Evolutionary conservation across 2,113 vertebrate genomes (phyloP).

Genomic region (Tamias sibiricus): DNA sequence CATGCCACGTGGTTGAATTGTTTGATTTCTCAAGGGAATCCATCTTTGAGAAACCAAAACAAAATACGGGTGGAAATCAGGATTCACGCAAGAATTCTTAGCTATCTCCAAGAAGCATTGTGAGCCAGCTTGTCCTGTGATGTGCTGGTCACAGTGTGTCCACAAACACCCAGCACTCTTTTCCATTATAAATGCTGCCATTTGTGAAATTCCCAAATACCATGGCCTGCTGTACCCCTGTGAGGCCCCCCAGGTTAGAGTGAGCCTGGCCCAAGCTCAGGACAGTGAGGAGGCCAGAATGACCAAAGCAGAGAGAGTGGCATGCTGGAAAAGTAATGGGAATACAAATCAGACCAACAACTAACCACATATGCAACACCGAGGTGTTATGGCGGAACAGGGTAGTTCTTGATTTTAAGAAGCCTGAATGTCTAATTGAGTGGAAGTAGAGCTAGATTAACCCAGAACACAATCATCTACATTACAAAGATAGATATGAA

Average conservation of each 20-base stretch:
- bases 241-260: neutral
- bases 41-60: neutral
- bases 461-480: neutral
- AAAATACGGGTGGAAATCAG: neutral
- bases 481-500: neutral
- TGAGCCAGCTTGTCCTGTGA: neutral
- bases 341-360: neutral
- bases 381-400: neutral
- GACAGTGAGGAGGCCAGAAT: neutral
- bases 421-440: neutral
- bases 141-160: accelerated
- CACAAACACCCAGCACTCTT: neutral
- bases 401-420: neutral
- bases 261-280: accelerated
- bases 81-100: neutral
- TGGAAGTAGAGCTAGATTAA: neutral
- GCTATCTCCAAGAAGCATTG: neutral
- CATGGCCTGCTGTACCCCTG: accelerated
- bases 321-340: neutral
- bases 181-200: accelerated
- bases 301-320: neutral
- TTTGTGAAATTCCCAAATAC: neutral
- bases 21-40: neutral
- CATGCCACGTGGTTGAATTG: neutral
- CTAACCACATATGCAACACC: accelerated